A percentile compares a stretch with the other conserved stretches of the same genome.
phyloP scores from a whole-genome alignment of 2,888 invertebrate species.

The Nesidiocoris tenuis region DNA sequence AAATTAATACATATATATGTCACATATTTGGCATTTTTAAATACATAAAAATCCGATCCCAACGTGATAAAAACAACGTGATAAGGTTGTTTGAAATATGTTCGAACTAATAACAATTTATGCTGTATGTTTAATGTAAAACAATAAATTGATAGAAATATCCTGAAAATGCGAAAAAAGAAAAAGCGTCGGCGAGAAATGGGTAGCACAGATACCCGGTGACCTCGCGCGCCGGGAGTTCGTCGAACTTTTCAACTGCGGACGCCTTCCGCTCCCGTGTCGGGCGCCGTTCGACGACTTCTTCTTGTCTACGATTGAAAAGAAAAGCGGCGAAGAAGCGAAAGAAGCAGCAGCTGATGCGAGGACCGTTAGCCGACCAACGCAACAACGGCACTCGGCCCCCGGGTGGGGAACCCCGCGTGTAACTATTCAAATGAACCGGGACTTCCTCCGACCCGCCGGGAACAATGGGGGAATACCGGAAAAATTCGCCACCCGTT shows the following conservation, averaged over 20 bases:
- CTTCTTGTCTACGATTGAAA: background rate
- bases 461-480: background rate
- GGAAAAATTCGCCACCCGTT: too few relatives aligned
- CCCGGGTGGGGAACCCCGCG: background rate
- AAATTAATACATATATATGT: too few relatives aligned
- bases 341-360: background rate
- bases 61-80: too few relatives aligned
- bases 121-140: too few relatives aligned
- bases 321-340: slow-evolving; percentile 5
- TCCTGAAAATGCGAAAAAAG: too few relatives aligned
- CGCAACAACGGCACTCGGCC: background rate
- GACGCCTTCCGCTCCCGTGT: background rate
- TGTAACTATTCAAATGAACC: background rate
- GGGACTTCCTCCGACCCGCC: background rate
- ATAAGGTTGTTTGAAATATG: too few relatives aligned
- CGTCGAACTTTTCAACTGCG: background rate
- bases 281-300: too few relatives aligned
- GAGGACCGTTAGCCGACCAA: background rate
- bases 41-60: too few relatives aligned
- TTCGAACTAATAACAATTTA: too few relatives aligned
- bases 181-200: too few relatives aligned
- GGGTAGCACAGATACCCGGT: slow-evolving; percentile 35
- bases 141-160: too few relatives aligned
- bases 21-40: too few relatives aligned
- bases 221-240: slow-evolving; percentile 15